Evolutionary conservation across 2,888 invertebrate species (phyloP), one percentile per base, ranked within the genome.

Genomic region (Sclerodermus sp.): DNA sequence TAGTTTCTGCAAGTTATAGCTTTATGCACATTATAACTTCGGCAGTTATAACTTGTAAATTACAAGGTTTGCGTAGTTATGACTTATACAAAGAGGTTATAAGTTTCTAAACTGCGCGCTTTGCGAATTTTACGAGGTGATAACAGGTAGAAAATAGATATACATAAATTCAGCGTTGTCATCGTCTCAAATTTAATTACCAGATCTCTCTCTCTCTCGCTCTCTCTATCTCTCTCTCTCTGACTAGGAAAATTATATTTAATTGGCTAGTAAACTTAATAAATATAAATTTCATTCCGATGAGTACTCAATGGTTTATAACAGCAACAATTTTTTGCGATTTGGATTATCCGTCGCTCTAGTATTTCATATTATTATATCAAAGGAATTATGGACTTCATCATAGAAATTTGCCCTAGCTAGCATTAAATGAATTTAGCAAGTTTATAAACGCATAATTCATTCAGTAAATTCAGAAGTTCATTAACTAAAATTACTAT

Each of bases 11-110:
- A 42, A 60, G 54, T 54, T 60, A 52, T 49, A 51, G 42, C 51
- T 47, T 23, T 44, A 46, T 31, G 47, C 42, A 45, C 47, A 49
- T 63, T 52, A 51, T 44, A 63, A 62, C 63, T 62, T 63, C 31
- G 55, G 57, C 57, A 62, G 64, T 63, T 60, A 63, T 47, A 63
- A 63, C 60, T 62, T 60, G 62, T 49, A 58, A 63, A 62, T 62
- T 60, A 55, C 51, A 58, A 62, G 53, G 51, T 45, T 51, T 47
- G 39, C 30, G 46, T 45, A 51, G 52, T 48, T 52, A 51, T 44
- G 53, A 48, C 36, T 52, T 45, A n/a, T 40, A 16, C 48, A 48
- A 60, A 54, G 51, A 58, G 48, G 46, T 37, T 46, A 46, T 32
- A 56, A 55, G 23, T 53, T 57, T 57, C 46, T 43, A 38, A 46